Evolutionary conservation across 2,113 vertebrate genomes (phyloP), one percentile per base, ranked within the genome.

Genomic region (Mesoclemmys tuberculata): DNA sequence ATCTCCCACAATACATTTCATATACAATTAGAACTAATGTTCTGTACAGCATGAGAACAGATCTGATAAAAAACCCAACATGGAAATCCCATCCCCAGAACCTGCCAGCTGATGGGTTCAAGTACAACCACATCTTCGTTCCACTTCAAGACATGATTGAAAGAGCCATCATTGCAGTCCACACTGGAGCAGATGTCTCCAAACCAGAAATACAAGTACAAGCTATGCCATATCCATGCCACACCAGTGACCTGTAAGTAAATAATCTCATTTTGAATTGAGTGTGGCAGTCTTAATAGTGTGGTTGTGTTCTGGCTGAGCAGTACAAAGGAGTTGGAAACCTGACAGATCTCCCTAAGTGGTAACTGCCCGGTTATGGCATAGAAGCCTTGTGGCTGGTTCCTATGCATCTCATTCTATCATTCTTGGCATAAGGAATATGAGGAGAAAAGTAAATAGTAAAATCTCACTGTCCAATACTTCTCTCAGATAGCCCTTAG

Each of bases 91-190:
- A 98, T 81, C 98, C 98, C 14, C 98, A 97, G 79, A 98, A 56
- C 75, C 48, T 98, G n/a, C 98, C 98, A 16, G 94, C 97, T 3
- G 90, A 90, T 5, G 97, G 97, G 1, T 98, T 98, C 94, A 98
- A 96, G 80, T 98, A 98, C 35, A 98, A 98, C 82, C 96, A 98
- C n/a, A 71, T 98, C 44, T 98, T 98, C 68, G 88, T 97, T 75
- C 98, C 98, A 14, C 85, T 98, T 83, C 98, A 98, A 98, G 98
- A 98, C 44, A 97, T 98, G 97, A 96, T 98, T 3, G 98, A 98
- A 84, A 97, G 96, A 29, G 98, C 98, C 78, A 97, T 98, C 85
- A 85, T 98, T 92, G 89, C 61, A 49, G 90, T 96, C 22, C 97
- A 98, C 56, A 97, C 97, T 8, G 97, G 98, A 31, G 92, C 35